Evolutionary conservation across 2,797 vertebrate species (phyloP).

Genomic region (Pangasius larnaudii): DNA sequence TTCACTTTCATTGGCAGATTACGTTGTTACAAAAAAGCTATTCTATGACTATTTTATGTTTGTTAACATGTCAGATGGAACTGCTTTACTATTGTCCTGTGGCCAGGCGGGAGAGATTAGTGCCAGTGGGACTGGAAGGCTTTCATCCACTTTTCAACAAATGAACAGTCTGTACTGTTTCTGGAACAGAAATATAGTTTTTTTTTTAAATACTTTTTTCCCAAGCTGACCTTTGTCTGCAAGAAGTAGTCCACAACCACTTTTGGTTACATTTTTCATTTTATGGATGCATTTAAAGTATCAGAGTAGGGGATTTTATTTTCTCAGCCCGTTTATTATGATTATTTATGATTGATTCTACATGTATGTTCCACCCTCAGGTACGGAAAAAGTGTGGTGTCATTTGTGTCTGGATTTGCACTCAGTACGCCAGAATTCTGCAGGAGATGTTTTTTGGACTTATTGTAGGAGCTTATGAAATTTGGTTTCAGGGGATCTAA

Average conservation of each 20-base stretch:
- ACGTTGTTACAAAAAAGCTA: conserved; percentile 60
- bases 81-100: conserved; percentile 46
- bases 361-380: conserved; percentile 51
- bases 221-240: conserved; percentile 59
- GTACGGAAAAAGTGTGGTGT: conserved; percentile 63
- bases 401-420: conserved; percentile 66
- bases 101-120: conserved; percentile 41
- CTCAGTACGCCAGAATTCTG: conserved; percentile 56
- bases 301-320: conserved; percentile 53
- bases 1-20: conserved; percentile 63
- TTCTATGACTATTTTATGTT: conserved; percentile 58
- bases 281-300: conserved; percentile 51
- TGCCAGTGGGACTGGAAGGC: conserved; percentile 57
- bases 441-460: conserved; percentile 63
- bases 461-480: conserved; percentile 50
- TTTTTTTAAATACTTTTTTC: conserved; percentile 30
- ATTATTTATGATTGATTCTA: conserved; percentile 58
- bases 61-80: conserved; percentile 58
- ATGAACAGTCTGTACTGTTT: conserved; percentile 56
- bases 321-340: conserved; percentile 51
- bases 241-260: conserved; percentile 42
- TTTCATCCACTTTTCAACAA: conserved; percentile 60
- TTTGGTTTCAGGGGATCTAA: conserved; percentile 47
- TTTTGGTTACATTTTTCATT: conserved; percentile 44
- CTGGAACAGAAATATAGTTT: conserved; percentile 46